Evolutionary conservation across 2,113 vertebrate species (phyloP).

Genomic region (Bos indicus): DNA sequence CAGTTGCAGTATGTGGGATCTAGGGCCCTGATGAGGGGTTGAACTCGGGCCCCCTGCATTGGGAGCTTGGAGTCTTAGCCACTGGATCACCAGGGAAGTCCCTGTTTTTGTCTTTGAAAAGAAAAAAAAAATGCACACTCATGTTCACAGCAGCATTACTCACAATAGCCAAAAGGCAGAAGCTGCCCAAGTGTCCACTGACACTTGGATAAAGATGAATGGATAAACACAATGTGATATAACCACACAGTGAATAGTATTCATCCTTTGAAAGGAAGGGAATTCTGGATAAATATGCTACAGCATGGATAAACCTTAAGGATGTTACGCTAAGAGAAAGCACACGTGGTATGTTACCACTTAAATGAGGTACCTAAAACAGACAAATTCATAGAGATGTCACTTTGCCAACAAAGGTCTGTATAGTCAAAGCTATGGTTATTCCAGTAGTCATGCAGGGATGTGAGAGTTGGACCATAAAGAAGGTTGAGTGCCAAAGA

Average conservation of each 20-base stretch:
- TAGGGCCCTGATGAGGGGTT: neutral
- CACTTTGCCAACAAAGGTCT: neutral
- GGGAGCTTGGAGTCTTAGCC: neutral
- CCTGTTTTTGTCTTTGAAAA: neutral
- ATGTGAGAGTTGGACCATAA: neutral
- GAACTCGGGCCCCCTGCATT: neutral
- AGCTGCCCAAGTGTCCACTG: neutral
- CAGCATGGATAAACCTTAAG: neutral
- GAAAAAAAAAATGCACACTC: neutral
- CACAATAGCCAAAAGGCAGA: neutral
- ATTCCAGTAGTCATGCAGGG: neutral
- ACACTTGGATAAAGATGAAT: neutral
- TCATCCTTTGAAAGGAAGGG: neutral
- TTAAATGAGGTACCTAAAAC: neutral
- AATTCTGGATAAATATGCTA: neutral
- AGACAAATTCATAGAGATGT: neutral
- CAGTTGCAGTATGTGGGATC: neutral
- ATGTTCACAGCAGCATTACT: neutral
- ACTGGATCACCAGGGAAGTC: neutral
- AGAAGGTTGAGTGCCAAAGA: neutral
- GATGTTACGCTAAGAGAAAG: neutral
- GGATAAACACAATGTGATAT: neutral
- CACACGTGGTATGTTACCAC: neutral
- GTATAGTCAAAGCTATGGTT: neutral
- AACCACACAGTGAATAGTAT: neutral